These are phyloP conservation scores for Coregonus ussuriensis DNA, from an alignment of 2,797 vertebrate species.

Conservation along the genomic window DNA sequence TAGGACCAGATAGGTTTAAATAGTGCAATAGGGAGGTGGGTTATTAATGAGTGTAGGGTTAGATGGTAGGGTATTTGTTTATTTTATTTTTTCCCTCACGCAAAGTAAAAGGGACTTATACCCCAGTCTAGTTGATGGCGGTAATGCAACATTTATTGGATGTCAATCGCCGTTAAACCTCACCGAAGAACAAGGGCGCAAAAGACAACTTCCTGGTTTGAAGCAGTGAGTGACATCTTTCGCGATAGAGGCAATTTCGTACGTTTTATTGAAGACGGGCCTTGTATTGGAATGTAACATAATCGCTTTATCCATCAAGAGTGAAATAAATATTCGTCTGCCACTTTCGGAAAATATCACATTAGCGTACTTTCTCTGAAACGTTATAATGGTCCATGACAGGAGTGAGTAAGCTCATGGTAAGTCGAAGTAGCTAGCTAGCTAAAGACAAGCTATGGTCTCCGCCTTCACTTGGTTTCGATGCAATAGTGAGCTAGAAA, in stretches of 20 bases:
- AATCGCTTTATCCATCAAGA: slow-evolving; percentile 46
- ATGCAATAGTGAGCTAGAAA: not conserved
- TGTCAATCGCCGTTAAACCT: too few species aligned
- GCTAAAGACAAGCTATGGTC: not conserved
- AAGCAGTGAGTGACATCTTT: slow-evolving; percentile 47
- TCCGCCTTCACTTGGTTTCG: not conserved
- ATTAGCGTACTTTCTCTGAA: slow-evolving; percentile 5
- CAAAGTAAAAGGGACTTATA: too few species aligned
- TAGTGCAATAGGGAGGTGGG: too few species aligned
- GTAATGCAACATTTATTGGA: too few species aligned
- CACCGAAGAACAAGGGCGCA: slow-evolving; percentile 30
- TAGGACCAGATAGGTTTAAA: too few species aligned
- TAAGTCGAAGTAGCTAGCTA: slow-evolving; percentile 44
- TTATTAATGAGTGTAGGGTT: too few species aligned
- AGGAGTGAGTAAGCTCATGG: slow-evolving; percentile 42
- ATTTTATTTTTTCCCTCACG: too few species aligned
- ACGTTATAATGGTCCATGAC: slow-evolving; percentile 33
- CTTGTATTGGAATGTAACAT: slow-evolving; percentile 68
- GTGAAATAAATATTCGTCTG: slow-evolving; percentile 4
- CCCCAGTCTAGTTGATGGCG: too few species aligned
- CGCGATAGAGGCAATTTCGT: slow-evolving; percentile 61
- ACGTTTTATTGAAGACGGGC: slow-evolving; percentile 58
- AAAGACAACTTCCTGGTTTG: slow-evolving; percentile 61
- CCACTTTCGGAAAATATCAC: slow-evolving; percentile 10
- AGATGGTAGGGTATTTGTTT: too few species aligned